These are phyloP conservation scores for Otis tarda DNA, from an alignment of 2,113 vertebrate genomes.

Conservation along the genomic window DNA sequence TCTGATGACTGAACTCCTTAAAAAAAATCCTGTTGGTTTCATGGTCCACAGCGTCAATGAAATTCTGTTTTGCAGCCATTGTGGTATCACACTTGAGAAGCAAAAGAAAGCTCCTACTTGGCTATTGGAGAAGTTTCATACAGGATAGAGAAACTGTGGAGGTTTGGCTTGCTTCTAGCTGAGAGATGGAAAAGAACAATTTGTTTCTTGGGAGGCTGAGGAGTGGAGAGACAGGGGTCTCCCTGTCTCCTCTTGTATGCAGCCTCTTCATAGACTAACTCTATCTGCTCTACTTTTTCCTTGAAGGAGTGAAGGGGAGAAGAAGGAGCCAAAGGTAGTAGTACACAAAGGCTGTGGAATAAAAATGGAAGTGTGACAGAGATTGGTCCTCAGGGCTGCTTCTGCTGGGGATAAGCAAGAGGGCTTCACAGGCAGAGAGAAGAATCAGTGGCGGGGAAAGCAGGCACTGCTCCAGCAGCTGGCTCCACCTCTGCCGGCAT, in stretches of 20 bases:
- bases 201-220: neutral
- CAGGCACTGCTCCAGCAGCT: neutral
- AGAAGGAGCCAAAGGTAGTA: neutral
- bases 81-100: neutral
- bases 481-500: neutral
- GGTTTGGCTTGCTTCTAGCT: neutral
- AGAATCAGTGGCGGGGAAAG: neutral
- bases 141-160: neutral
- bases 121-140: neutral
- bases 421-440: neutral
- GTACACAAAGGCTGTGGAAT: accelerated
- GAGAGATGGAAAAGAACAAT: accelerated
- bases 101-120: neutral
- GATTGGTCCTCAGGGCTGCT: neutral
- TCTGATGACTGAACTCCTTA: neutral
- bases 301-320: neutral
- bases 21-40: neutral
- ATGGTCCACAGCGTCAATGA: neutral
- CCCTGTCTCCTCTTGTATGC: neutral
- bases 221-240: accelerated
- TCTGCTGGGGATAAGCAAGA: neutral
- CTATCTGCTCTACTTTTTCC: neutral
- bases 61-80: neutral
- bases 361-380: neutral
- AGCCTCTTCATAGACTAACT: neutral